Base-by-base conservation (phyloP, 2,888 invertebrate genomes). In the Ochropacha duplaris region DNA sequence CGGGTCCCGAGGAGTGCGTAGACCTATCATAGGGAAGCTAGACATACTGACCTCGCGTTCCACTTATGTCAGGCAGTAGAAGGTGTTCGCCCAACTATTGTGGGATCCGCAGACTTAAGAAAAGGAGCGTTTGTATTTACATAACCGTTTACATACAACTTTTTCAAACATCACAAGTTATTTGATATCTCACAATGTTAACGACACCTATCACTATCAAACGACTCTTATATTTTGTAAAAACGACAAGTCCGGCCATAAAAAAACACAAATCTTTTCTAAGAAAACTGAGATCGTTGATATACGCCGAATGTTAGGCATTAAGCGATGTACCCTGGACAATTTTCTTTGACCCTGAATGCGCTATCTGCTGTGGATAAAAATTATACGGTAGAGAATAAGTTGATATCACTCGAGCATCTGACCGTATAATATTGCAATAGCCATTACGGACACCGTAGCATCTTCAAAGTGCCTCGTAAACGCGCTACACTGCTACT, bases 401-500 rank as follows among this genome's bases (percentile, higher is more conserved):
- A 79, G 85, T 80, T 83, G 83, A 77, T 92, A 92, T 92, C 92
- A 82, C 79, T 81, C 76, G 71, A 74, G 74, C 86, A 91, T 91
- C 91, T 87, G 83, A 82, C 86, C 84, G 84, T 89, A 87, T 90
- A 90, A 91, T 90, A 89, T 88, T 87, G 87, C 87, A 86, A 88
- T 88, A 87, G 90, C 90, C 89, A 90, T 90, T 90, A 88, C 84
- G 82, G 85, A 83, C 84, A 88, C 83, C 79, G 86, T 84, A 83
- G 84, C 88, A 89, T 92, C 90, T 88, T 86, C 84, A 85, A 90
- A 90, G 88, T 87, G 80, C 86, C 87, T 90, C 90, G 86, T 92
- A 92, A 92, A 91, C 86, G 87, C 83, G 87, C 83, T 86, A 84
- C 86, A 84, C 84, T 81, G 90, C 92, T 90, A 90, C 91, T 92